These are phyloP conservation scores for Drosophila sechellia DNA, from an alignment of 1,140 invertebrate species.

Conservation along the genomic window DNA sequence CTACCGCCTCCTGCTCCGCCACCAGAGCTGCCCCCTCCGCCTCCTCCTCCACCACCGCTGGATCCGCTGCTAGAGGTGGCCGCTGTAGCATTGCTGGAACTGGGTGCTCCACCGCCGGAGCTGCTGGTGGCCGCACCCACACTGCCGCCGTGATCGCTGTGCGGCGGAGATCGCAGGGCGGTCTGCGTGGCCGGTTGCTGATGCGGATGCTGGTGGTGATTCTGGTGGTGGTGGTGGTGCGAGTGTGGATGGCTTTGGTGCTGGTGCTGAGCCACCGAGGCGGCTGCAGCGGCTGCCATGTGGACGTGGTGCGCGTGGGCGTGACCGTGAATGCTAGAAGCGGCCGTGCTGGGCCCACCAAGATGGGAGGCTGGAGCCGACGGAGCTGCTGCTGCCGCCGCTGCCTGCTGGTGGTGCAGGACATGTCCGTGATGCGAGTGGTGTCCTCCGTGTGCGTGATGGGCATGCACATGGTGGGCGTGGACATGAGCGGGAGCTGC, in stretches of 20 bases:
- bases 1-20: conserved; percentile 20
- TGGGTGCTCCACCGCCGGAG: conserved; percentile 41
- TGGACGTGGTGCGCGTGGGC: conserved; percentile 65
- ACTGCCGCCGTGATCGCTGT: conserved; percentile 64
- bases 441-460: conserved; percentile 45
- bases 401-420: conserved; percentile 58
- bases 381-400: conserved; percentile 27
- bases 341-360: conserved; percentile 19
- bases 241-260: conserved; percentile 72
- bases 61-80: conserved; percentile 72
- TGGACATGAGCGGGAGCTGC: conserved; percentile 53
- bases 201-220: conserved; percentile 42
- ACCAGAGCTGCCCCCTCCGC: conserved; percentile 1
- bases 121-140: conserved; percentile 62
- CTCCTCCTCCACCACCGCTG: conserved; percentile 60
- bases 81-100: conserved; percentile 81
- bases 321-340: conserved; percentile 49
- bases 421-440: conserved; percentile 65
- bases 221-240: conserved; percentile 38
- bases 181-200: conserved; percentile 74
- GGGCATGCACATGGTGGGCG: conserved; percentile 48
- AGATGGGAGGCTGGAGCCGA: conserved; percentile 58
- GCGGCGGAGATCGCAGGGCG: conserved; percentile 58
- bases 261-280: conserved; percentile 61
- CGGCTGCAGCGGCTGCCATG: conserved; percentile 62